Evolutionary conservation across 2,113 vertebrate species (phyloP).

Genomic region (human (Homo sapiens)): DNA sequence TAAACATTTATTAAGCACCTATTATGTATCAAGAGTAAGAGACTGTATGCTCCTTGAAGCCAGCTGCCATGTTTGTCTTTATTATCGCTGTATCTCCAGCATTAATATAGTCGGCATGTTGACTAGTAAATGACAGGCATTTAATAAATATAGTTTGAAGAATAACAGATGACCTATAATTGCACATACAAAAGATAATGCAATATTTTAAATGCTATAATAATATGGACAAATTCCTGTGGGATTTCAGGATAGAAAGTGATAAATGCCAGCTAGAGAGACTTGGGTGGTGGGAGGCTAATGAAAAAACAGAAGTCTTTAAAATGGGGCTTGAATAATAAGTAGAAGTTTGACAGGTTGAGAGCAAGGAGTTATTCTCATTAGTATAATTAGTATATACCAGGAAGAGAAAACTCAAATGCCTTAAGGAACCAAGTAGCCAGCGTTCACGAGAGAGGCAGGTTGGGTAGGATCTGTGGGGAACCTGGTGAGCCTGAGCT

Average conservation of each 20-base stretch:
- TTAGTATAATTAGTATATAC: background rate
- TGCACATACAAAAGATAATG: background rate
- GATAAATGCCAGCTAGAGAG: background rate
- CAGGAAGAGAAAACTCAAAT: background rate
- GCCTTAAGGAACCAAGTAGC: background rate
- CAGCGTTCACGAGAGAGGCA: background rate
- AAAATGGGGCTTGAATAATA: background rate
- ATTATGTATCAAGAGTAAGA: background rate
- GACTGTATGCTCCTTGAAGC: background rate
- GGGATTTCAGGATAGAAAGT: background rate
- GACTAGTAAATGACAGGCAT: background rate
- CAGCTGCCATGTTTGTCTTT: background rate
- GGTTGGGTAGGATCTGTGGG: background rate
- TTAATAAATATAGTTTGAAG: background rate
- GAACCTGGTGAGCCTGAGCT: fast-evolving
- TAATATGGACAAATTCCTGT: background rate
- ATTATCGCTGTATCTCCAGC: background rate
- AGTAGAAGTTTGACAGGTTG: background rate
- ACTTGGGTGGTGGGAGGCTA: background rate
- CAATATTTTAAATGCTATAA: background rate
- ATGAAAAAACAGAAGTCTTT: background rate
- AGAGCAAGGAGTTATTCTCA: background rate
- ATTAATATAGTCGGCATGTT: background rate
- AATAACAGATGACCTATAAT: background rate
- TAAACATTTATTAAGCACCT: background rate